Evolutionary conservation across 2,888 invertebrate genomes (phyloP), one percentile per base, ranked within the genome.

Genomic region (Autographa pulchrina): DNA sequence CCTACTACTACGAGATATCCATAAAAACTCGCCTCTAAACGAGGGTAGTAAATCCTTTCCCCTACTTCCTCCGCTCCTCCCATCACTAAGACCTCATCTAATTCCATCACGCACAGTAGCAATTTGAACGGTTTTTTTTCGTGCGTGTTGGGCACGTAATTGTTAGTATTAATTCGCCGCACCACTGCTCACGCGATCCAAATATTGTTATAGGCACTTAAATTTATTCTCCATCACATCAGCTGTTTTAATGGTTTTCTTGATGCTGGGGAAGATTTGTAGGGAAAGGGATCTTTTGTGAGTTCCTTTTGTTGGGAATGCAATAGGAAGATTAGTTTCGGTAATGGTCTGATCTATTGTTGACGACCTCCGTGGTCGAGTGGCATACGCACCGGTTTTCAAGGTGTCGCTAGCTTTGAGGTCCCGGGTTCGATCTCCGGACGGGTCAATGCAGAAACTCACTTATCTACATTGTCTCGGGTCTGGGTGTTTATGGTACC

Each of bases 91-190:
- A 1, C 70, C 71, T 3, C 61, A 32, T 61, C 78, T 81, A 75
- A 75, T 79, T 75, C 75, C 77, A 81, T 86, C 94, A 94, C 94
- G 94, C 94, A 93, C 93, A 87, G 89, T 79, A 84, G 92, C 89
- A 92, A 94, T 94, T 94, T 94, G 94, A 92, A 88, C 83, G 77
- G 85, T 86, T 86, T 89, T 91, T 25, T 92, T 92, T 91, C 89
- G 92, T 94, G 94, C 94, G 94, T 94, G 94, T 89, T 82, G 71
- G 80, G 82, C 86, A 74, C 89, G 92, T 94, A 94, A 94, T 94
- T 94, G 94, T 94, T 90, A 90, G 93, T 93, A 94, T 94, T 94
- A 93, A 94, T 93, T 92, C 93, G 85, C 89, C 86, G 88, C 88
- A 87, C 86, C 87, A 91, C 88, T 86, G 82, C 78, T 81, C 94